These are phyloP conservation scores for Peromyscus aztecus DNA, from an alignment of 2,797 vertebrate genomes.

Conservation along the genomic window DNA sequence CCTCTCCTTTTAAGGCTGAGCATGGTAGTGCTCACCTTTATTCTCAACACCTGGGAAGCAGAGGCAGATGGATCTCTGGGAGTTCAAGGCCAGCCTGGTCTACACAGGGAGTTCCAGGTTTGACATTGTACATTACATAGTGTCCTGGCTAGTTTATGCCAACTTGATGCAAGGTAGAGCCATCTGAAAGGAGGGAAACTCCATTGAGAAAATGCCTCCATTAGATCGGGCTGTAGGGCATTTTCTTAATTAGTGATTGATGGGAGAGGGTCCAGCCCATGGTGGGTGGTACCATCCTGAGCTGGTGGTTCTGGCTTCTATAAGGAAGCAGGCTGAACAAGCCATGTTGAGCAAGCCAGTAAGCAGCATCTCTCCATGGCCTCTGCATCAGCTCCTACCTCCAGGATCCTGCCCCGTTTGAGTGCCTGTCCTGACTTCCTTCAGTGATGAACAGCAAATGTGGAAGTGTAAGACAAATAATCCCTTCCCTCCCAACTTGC, in stretches of 20 bases:
- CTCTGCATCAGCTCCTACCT: neutral
- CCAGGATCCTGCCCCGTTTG: neutral
- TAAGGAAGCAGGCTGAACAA: neutral
- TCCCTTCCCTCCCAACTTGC: neutral
- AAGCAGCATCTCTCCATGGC: neutral
- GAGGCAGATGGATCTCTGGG: neutral
- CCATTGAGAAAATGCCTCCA: neutral
- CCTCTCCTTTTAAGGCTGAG: neutral
- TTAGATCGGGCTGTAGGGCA: neutral
- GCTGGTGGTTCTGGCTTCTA: neutral
- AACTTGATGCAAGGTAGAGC: neutral
- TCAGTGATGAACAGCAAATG: neutral
- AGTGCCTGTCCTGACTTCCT: neutral
- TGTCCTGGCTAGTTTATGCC: neutral
- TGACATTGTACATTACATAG: neutral
- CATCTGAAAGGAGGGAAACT: neutral
- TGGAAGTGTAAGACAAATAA: neutral
- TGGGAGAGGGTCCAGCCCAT: neutral
- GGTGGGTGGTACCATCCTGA: neutral
- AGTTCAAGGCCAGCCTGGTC: neutral
- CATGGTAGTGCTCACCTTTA: neutral
- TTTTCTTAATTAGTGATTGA: neutral
- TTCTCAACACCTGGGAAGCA: neutral
- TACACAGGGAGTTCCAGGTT: neutral
- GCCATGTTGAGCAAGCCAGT: neutral